Base-by-base conservation (phyloP, 2,113 vertebrate species). In the Pteropus alecto region DNA sequence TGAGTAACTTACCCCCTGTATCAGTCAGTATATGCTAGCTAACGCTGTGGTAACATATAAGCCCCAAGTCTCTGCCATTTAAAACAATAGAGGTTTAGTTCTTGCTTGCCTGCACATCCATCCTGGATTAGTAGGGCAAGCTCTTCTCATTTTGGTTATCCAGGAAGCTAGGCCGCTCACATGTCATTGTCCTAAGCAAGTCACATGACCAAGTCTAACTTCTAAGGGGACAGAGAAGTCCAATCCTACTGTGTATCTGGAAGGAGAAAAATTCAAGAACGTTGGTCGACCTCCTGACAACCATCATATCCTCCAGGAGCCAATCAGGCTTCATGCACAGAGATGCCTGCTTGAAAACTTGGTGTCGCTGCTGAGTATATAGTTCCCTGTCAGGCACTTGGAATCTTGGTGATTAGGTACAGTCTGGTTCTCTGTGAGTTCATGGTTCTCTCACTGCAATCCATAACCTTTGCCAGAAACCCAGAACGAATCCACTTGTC, bases 271-370 rank as follows among this genome's bases (percentile, higher is more conserved):
- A 41, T 38, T 86, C 58, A 38, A 22, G 30, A 74, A 58, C 21
- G 6, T 61, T n/a, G 63, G 58, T 61, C 48, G 30, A 0, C 70
- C 1, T 0, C 10, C 38, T 77, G 30, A 70, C 3, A 33, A 11
- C 51, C 2, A 12, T 26, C 3, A 0, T 28, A 3, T 46, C 11
- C 58, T 74, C 58, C 13, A 26, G 8, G 4, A 63, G n/a, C n/a
- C 46, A 1, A 0, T 26, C 28, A 2, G 43, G 77, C 48, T 54
- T 51, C 13, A 1, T n/a, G 18, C 3, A 1, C 11, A 43, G 30
- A 6, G 1, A 22, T 41, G 33, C 30, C n/a, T 51, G 9, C 82
- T 46, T 70, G 24, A 76, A 82, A 67, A 67, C 46, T 81, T 78
- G 8, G 38, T 56, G 7, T 46, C 56, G 15, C 78, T 26, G 14